Evolutionary conservation across 2,113 vertebrate species (phyloP), one percentile per base, ranked within the genome.

Genomic region (Glaucidium brasilianum): DNA sequence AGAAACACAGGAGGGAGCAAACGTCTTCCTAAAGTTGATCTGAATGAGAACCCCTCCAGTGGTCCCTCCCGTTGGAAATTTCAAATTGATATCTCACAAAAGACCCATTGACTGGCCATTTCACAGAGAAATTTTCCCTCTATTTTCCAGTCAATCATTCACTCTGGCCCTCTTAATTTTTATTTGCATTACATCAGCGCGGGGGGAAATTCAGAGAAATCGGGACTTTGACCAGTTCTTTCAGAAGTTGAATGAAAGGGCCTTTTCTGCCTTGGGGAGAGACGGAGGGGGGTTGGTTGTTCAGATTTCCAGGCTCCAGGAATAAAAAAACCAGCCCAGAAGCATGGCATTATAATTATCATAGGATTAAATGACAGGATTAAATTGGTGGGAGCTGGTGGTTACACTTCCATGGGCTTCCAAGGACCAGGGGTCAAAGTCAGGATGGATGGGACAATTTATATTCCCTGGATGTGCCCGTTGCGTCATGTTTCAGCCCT

Each of bases 391-490:
- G 17, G 77, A 59, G 25, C 11, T 14, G 55, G 6, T 63, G 8
- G 0, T 37, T 78, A 12, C n/a, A 5, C 1, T 59, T 74, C 87
- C 50, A 5, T 10, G 47, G 15, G 29, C 20, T 63, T 64, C 35
- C 22, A 5, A 18, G 35, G 26, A 37, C 30, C 32, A 1, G 5
- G 23, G 47, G 27, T 82, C 52, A 43, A 50, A 37, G 25, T 37
- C 35, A 10, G 74, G 62, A 47, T 29, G 58, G 71, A 52, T 15
- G 62, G 69, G 62, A 27, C 43, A 25, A 15, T 71, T 74, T 41
- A 0, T 39, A 22, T 60, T 59, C 53, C 34, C 26, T 12, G 11
- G 2, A 8, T 0, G 16, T 41, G 34, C 25, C 10, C 27, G 5
- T 12, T 43, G 29, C 12, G 0, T 45, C 18, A 1, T 9, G 10